Percentiles rank a stretch among this genome's conserved stretches.
Conservation (phyloP, 2,113 vertebrate genomes). For the Speoplatyrhinus poulsoni region DNA sequence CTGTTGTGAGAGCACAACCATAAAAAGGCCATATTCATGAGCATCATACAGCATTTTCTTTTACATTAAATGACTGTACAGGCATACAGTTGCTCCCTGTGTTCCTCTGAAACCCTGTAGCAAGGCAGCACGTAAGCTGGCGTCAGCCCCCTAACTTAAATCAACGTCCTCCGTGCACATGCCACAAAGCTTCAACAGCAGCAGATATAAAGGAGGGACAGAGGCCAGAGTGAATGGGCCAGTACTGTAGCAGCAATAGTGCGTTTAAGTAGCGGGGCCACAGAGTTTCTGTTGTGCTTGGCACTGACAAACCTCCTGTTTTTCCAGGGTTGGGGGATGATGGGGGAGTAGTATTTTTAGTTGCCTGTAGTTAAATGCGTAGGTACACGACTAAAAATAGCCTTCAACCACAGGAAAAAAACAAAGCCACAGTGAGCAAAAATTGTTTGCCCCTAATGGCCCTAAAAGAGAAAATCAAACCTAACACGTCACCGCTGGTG, state of each 20-base stretch:
- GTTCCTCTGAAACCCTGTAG: constrained; percentile 47
- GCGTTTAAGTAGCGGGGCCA: constrained; percentile 58
- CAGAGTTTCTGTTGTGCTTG: constrained; percentile 71
- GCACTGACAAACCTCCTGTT: constrained; percentile 71
- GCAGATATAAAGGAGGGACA: constrained; percentile 50
- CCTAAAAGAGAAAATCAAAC: constrained; percentile 61
- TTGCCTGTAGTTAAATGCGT: constrained; percentile 70
- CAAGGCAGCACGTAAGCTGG: constrained; percentile 35
- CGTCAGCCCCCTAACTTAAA: constrained; percentile 59
- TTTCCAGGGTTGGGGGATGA: constrained; percentile 53
- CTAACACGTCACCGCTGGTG: constrained; percentile 55
- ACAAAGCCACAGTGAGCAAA: constrained; percentile 67
- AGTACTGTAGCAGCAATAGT: constrained; percentile 53
- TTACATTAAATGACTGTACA: constrained; percentile 51
- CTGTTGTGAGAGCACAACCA: constrained; percentile 59
- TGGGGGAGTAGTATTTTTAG: constrained; percentile 72
- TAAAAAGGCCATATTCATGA: constrained; percentile 66
- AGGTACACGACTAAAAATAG: constrained; percentile 76
- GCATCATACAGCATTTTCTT: constrained; percentile 49
- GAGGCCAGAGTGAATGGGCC: constrained; percentile 49
- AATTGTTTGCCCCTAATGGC: constrained; percentile 59
- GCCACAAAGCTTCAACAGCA: constrained; percentile 40
- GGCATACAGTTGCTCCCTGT: constrained; percentile 64
- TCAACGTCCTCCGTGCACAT: constrained; percentile 59
- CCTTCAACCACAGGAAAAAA: constrained; percentile 68